Evolutionary conservation across 1,140 invertebrate genomes (phyloP), one percentile per base, ranked within the genome.

Genomic region (Pteromalus puparum): DNA sequence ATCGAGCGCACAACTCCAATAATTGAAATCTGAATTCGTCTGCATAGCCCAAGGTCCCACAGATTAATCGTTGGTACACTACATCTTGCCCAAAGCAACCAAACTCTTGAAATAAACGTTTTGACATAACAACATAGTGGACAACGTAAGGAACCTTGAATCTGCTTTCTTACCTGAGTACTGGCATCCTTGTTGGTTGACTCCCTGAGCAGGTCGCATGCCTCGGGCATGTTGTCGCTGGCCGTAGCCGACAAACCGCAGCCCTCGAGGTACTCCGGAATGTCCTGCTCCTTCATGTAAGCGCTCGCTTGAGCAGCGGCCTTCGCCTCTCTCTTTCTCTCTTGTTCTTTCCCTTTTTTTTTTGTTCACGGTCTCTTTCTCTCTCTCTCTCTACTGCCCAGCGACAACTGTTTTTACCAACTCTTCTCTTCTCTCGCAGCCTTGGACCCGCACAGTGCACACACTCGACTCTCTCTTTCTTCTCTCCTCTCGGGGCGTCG

Each of bases 271-370:
- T 91, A 93, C 67, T 93, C 92, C 7, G 92, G 91, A 70, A 93
- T 92, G 77, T 93, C 92, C 82, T 93, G 92, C 85, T 93, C 92
- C 91, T 93, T 93, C 91, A 92, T 92, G 88, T 91, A 91, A 79
- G 74, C 42, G 61, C 81, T 73, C 80, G 9, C 2, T 13, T 4
- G 73, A 75, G 72, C 72, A 74, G 72, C 73, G 53, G 30, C 81
- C 61, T 53, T 28, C 28, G 38, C 76, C 28, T 67, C 48, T 24
- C 65, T 67, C 65, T 67, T 26, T 70, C 67, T 30, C 10, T 70
- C 10, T 61, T 61, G 21, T n/a, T 21, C 61, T 28, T 12, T 12
- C 48, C 42, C 30, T n/a, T n/a, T n/a, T 28, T 68, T 26, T 28
- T 15, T 70, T n/a, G 9, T 18, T 70, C 67, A 28, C 67, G 9